Conservation (phyloP, 2,888 invertebrate genomes). For the Tipula lateralis region DNA sequence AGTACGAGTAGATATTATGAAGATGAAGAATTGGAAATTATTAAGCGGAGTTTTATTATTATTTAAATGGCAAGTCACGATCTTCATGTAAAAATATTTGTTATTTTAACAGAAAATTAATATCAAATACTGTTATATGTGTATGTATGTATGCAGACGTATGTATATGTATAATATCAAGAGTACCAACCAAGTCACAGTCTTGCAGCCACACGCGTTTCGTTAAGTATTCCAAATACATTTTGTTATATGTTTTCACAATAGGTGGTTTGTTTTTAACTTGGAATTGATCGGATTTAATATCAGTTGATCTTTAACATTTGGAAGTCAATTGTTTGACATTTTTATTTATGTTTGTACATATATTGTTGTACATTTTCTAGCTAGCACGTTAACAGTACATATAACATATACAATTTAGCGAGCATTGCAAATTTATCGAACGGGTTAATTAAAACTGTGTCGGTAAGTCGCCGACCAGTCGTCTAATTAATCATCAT, state of each 20-base stretch:
- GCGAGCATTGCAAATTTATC: too few species aligned
- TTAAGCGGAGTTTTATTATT: not conserved
- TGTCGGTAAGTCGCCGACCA: too few species aligned
- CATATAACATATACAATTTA: too few species aligned
- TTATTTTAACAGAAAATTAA: conserved; percentile 19
- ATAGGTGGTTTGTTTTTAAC: not conserved
- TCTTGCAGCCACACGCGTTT: not conserved
- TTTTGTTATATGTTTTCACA: not conserved
- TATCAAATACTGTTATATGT: not conserved
- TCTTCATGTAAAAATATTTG: conserved; percentile 8
- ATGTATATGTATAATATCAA: not conserved
- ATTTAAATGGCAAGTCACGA: conserved; percentile 19
- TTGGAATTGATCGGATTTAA: not conserved
- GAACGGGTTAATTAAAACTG: too few species aligned
- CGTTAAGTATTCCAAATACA: not conserved
- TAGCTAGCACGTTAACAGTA: not conserved
- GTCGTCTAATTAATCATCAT: too few species aligned
- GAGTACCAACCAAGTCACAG: not conserved
- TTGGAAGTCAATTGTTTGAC: not conserved
- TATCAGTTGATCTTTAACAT: not conserved
- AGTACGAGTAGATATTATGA: too few species aligned
- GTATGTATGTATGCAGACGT: not conserved
- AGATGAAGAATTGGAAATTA: conserved; percentile 1
- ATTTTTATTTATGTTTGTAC: not conserved
- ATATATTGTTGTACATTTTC: not conserved